Percentiles rank a stretch among this genome's conserved stretches.
Conservation (phyloP, 2,113 vertebrate species). For the Lonchura striata region DNA sequence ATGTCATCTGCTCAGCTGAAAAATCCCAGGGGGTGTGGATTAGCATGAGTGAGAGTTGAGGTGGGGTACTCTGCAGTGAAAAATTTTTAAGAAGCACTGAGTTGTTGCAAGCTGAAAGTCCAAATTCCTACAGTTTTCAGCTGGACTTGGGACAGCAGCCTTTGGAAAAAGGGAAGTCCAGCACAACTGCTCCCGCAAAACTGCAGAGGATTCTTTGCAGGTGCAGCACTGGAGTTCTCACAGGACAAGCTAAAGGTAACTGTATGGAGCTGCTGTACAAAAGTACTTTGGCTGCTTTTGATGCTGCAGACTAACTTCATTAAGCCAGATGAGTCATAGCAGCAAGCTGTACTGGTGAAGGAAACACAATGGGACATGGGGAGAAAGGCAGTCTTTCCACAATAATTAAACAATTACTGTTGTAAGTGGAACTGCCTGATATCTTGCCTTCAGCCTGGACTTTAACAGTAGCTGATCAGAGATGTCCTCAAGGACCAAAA, state of each 20-base stretch:
- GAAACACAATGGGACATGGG: background rate
- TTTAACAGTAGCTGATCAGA: background rate
- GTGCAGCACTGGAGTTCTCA: background rate
- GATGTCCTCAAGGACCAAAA: background rate
- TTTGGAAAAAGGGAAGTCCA: background rate
- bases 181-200: background rate
- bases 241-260: constrained; percentile 2
- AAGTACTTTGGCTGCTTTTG: constrained; percentile 10
- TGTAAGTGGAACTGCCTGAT: background rate
- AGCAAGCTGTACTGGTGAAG: background rate
- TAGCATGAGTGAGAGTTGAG: background rate
- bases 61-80: background rate
- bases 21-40: background rate
- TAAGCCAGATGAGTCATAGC: constrained; percentile 25
- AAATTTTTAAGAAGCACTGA: background rate
- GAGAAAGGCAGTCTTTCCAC: background rate
- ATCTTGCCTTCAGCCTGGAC: background rate
- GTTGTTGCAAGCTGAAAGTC: background rate
- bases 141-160: background rate
- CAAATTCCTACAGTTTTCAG: background rate
- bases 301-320: constrained; percentile 11
- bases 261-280: background rate
- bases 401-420: background rate
- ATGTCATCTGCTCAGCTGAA: background rate
- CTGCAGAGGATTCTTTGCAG: background rate